Evolutionary conservation across 2,113 vertebrate genomes (phyloP), one percentile per base, ranked within the genome.

Genomic region (Lepus americanus): DNA sequence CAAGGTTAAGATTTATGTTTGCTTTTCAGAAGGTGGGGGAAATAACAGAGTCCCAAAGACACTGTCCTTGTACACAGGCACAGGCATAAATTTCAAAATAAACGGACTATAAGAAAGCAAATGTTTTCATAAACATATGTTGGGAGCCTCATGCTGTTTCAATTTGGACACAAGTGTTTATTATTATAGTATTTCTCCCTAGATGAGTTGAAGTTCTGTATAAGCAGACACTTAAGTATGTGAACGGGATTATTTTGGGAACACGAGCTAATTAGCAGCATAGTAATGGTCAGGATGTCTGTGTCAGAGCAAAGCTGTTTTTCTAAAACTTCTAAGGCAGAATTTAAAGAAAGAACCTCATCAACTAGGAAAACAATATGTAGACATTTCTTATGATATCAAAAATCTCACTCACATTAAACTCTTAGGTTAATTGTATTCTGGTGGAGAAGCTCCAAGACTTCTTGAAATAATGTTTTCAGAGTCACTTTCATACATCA

Each of bases 1-100:
- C 97, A 96, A 97, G 97, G 98, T 98, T 97, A 97, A 97, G 97
- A 97, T 95, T 89, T 97, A 96, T 98, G 97, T 98, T 98, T 96
- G 97, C 96, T 97, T 98, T 98, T 96, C 96, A 95, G 95, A 86
- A 97, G 94, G 94, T 92, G 79, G 96, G 90, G 96, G 97, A 96
- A 96, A 94, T 94, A 97, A 97, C 96, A 96, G 96, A 96, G 97
- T 96, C 97, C 86, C 96, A 94, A 90, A 97, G 95, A 97, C 94
- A 96, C 91, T 33, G 84, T 96, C 98, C 96, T 78, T 88, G 94
- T 86, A 81, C 95, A 95, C 92, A 92, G 97, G 92, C 96, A 90
- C 63, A 94, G 97, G 96, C 93, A 97, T 94, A 94, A 67, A 85
- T 97, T 90, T 80, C 96, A 95, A 98, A 98, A 97, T 97, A 97